These are phyloP conservation scores for Cinclus mexicanus DNA, from an alignment of 2,113 vertebrate genomes.

Conservation along the genomic window DNA sequence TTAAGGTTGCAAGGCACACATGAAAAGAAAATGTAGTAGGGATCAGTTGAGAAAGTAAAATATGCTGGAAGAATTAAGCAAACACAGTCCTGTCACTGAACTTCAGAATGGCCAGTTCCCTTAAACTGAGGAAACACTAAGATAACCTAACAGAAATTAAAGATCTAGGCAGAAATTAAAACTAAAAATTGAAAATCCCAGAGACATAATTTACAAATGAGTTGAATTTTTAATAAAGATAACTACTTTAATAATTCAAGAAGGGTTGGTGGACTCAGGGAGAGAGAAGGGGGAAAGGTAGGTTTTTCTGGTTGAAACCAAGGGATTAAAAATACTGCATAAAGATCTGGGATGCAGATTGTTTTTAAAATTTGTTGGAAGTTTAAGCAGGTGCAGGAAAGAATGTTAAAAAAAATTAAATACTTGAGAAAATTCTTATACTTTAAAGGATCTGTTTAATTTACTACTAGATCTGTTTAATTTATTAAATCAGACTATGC, in stretches of 20 bases:
- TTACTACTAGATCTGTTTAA: background rate
- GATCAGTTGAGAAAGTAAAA: background rate
- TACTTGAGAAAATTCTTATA: background rate
- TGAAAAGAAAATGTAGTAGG: background rate
- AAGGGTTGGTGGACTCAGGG: background rate
- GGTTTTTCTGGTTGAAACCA: background rate
- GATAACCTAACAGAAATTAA: background rate
- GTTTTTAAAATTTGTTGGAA: background rate
- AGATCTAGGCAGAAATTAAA: background rate
- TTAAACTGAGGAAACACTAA: background rate
- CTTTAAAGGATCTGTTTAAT: background rate
- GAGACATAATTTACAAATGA: background rate
- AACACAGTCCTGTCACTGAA: background rate
- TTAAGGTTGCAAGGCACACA: background rate
- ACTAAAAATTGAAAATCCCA: background rate
- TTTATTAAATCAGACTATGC: background rate
- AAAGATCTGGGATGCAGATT: background rate
- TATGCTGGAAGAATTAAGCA: background rate
- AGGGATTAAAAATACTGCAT: background rate
- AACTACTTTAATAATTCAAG: background rate
- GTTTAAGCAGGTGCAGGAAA: background rate
- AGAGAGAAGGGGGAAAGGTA: rapidly evolving
- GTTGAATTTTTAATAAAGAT: background rate
- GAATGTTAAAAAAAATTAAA: background rate
- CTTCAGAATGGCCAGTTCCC: background rate